A percentile compares a stretch with the other conserved stretches of the same genome.
These are phyloP conservation scores for Protaetia brevitarsis DNA, from an alignment of 1,140 invertebrate species.

Conservation along the genomic window DNA sequence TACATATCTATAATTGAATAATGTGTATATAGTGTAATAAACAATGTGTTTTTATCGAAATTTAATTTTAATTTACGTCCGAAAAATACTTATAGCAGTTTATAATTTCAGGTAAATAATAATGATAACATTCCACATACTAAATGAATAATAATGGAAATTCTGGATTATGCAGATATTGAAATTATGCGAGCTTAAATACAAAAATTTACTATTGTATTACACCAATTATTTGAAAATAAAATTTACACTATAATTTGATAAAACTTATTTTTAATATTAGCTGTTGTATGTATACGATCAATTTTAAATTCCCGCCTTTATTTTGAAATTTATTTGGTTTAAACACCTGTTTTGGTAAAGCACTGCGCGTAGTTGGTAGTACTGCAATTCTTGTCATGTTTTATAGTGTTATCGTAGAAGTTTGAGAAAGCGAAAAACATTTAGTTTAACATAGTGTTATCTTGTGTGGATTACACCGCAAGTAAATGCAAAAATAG, in stretches of 20 bases:
- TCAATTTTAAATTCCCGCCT: too few species aligned
- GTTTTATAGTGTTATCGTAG: background rate
- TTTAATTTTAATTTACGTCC: background rate
- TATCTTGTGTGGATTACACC: background rate
- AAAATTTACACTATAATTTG: too few species aligned
- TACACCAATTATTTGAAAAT: too few species aligned
- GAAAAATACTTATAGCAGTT: background rate
- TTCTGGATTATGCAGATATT: too few species aligned
- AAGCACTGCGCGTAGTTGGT: background rate
- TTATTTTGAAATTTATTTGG: too few species aligned
- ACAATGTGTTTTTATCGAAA: slow-evolving; percentile 1
- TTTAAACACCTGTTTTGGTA: background rate
- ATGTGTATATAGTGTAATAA: slow-evolving; percentile 10
- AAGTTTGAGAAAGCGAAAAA: slow-evolving; percentile 6
- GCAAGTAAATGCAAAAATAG: background rate
- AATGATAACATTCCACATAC: background rate
- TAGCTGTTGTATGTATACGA: too few species aligned
- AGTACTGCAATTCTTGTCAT: background rate
- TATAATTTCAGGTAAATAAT: slow-evolving; percentile 11
- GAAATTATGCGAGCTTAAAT: background rate
- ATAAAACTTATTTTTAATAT: too few species aligned
- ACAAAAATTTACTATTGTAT: too few species aligned
- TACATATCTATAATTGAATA: slow-evolving; percentile 19
- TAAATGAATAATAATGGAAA: background rate
- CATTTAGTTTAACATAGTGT: slow-evolving; percentile 4